Evolutionary conservation across 2,113 vertebrate genomes (phyloP).

Genomic region (Takifugu bimaculatus): DNA sequence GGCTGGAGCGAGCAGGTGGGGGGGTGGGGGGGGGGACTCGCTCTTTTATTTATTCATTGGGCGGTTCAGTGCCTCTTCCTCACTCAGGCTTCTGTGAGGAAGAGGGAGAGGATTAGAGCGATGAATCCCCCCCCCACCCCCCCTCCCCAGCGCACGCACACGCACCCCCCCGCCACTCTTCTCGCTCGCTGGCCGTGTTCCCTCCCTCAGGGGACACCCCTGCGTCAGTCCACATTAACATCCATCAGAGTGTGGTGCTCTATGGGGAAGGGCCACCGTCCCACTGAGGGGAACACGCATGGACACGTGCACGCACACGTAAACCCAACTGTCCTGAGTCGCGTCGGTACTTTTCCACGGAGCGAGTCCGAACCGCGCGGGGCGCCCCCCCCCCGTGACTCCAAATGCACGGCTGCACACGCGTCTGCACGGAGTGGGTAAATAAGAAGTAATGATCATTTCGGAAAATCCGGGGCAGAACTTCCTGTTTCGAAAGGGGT

Average conservation of each 20-base stretch:
- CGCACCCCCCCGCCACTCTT: constrained; percentile 35
- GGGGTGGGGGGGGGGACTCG: constrained; percentile 37
- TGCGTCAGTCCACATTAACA: constrained; percentile 81
- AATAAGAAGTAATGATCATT: too few relatives aligned
- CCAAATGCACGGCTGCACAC: too few relatives aligned
- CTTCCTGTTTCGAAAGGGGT: too few relatives aligned
- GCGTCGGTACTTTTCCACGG: too few relatives aligned
- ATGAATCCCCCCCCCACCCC: constrained; percentile 32
- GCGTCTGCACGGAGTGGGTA: too few relatives aligned
- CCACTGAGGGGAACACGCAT: constrained; percentile 46
- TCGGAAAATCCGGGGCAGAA: too few relatives aligned
- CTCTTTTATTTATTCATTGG: constrained; percentile 79
- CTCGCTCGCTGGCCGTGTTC: constrained; percentile 54
- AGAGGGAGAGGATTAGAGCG: constrained; percentile 65
- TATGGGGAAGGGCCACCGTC: constrained; percentile 46
- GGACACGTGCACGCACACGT: constrained; percentile 19
- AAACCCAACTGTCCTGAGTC: neutral
- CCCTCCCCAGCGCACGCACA: constrained; percentile 18
- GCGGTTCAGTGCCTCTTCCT: constrained; percentile 64
- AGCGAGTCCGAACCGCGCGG: too few relatives aligned
- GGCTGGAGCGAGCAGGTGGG: constrained; percentile 46
- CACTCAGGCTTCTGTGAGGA: constrained; percentile 56
- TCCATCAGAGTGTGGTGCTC: constrained; percentile 75
- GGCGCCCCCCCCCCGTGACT: too few relatives aligned
- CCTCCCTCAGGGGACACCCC: constrained; percentile 68